Evolutionary conservation across 2,113 vertebrate genomes (phyloP), one percentile per base, ranked within the genome.

Genomic region (Cynoglossus semilaevis): DNA sequence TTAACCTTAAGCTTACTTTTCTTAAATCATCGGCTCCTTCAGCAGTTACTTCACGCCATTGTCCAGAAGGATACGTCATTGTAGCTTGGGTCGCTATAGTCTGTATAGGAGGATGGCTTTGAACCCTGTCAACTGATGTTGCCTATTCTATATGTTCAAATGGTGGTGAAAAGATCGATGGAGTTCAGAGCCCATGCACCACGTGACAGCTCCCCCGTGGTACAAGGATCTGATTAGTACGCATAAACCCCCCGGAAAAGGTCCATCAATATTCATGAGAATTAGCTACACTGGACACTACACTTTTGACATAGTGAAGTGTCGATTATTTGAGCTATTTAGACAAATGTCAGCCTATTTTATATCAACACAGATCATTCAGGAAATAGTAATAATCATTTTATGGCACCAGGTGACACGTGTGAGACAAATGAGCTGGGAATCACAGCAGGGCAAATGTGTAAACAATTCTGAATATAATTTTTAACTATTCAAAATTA

Each of bases 211-310:
- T 61, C 81, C 68, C 67, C 73, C 51, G 68, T 65, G 71, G 56
- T 74, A 47, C 63, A 68, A 41, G 48, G 71, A 77, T 51, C 70
- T 69, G 75, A 84, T 88, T 70, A 84, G 12, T 70, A 55, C 11
- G 9, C 58, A 73, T 41, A 58, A 77, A 13, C 58, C 67, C 62
- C 47, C 65, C 65, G 63, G 64, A 71, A 71, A 41, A 51, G 66
- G 70, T n/a, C 78, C 51, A 53, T 79, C 76, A 60, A 64, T 75
- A 72, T 74, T 74, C 70, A 77, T 72, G 49, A 75, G 48, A 70
- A 44, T 58, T 67, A 72, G 63, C 42, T 60, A 41, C 43, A 49
- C 48, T 46, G 14, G 15, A 43, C 49, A 19, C 22, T 38, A 11
- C 29, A 16, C 37, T 10, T 14, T 37, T 15, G 9, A 12, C 10